phyloP scores from a whole-genome alignment of 2,888 invertebrate genomes.

The Pimpla rufipes region DNA sequence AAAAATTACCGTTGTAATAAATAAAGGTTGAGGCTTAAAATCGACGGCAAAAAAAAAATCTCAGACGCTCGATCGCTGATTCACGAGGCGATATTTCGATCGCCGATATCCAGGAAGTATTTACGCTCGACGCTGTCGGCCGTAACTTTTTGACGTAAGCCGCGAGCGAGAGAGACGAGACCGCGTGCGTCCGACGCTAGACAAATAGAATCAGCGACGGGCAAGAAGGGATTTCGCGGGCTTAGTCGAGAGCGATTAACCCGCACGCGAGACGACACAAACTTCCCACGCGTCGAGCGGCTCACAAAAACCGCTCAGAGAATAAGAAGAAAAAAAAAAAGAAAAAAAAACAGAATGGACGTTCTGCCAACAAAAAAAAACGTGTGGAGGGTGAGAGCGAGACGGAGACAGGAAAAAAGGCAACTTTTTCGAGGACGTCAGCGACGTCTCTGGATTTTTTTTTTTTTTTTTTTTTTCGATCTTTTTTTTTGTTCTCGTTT shows the following conservation, averaged over 20 bases:
- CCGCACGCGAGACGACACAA: constrained; percentile 15
- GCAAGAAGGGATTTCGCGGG: not conserved
- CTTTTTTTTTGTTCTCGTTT: constrained; percentile 23
- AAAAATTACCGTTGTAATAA: not conserved
- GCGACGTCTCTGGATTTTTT: too few species aligned
- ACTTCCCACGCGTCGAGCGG: constrained; percentile 15
- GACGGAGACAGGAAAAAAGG: not conserved
- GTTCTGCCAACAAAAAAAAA: constrained; percentile 8
- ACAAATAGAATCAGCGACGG: constrained; percentile 13
- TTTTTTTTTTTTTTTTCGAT: too few species aligned
- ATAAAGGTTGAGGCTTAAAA: not conserved
- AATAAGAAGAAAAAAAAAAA: not conserved
- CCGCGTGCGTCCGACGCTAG: constrained; percentile 24
- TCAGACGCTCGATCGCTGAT: not conserved
- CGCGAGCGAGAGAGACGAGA: not conserved
- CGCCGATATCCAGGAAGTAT: constrained; percentile 1
- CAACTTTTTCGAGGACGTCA: constrained; percentile 18
- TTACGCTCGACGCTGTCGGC: not conserved
- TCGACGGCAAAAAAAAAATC: not conserved
- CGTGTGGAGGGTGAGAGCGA: not conserved
- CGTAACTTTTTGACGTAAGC: constrained; percentile 25
- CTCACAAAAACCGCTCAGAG: constrained; percentile 14
- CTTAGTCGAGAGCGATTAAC: constrained; percentile 5
- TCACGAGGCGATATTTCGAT: not conserved
- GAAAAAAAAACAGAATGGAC: too few species aligned